These are phyloP conservation scores for Toxotes lorentzi DNA, from an alignment of 2,797 vertebrate genomes.

Conservation along the genomic window DNA sequence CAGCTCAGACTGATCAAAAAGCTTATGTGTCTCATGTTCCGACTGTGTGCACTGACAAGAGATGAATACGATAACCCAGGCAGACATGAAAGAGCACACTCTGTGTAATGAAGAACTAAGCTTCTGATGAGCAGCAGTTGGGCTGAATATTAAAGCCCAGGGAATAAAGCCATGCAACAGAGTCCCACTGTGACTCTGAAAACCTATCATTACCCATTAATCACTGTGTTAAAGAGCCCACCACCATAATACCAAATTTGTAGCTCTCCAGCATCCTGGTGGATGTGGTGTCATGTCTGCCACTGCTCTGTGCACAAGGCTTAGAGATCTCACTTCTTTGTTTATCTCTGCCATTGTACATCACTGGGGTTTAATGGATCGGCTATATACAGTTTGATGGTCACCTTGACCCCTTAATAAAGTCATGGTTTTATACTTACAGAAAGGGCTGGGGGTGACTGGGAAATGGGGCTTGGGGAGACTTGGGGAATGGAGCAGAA, in stretches of 20 bases:
- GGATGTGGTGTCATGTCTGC: constrained; percentile 10
- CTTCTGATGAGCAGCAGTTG: constrained; percentile 16
- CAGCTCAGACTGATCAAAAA: constrained; percentile 4
- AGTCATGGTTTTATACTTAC: no score
- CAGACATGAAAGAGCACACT: constrained; percentile 21
- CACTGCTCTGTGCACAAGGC: not conserved
- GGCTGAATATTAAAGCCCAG: constrained; percentile 31
- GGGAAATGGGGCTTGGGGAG: no score
- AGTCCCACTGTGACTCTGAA: constrained; percentile 59
- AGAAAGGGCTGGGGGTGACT: no score
- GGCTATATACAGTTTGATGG: not conserved
- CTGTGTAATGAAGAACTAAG: constrained; percentile 23
- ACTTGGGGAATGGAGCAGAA: no score
- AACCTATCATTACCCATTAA: constrained; percentile 63
- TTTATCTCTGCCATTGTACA: not conserved
- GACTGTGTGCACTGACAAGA: not conserved
- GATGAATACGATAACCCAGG: not conserved
- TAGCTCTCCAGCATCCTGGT: constrained; percentile 11
- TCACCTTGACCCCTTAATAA: not conserved
- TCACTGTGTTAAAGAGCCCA: constrained; percentile 46
- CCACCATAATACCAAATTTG: constrained; percentile 30
- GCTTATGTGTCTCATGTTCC: not conserved
- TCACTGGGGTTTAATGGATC: not conserved
- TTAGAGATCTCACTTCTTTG: not conserved
- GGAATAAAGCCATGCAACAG: constrained; percentile 23